A percentile compares a stretch with the other conserved stretches of the same genome.
These are phyloP conservation scores for Melopsittacus undulatus DNA, from an alignment of 2,797 vertebrate genomes.

Conservation along the genomic window DNA sequence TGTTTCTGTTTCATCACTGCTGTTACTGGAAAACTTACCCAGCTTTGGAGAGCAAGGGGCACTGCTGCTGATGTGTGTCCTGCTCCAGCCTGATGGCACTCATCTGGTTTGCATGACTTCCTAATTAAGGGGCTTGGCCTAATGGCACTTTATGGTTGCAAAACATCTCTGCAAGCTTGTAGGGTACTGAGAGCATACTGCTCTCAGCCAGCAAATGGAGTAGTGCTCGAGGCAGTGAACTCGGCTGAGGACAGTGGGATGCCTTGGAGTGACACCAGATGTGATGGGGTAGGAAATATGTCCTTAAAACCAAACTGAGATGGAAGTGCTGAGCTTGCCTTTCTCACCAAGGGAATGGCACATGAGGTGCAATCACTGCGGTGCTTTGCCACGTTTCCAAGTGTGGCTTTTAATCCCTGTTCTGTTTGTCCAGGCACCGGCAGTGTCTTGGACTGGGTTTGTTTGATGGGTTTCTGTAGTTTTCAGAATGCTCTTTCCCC, in stretches of 20 bases:
- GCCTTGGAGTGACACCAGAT: background rate
- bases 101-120: background rate
- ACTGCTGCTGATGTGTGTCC: background rate
- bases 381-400: background rate
- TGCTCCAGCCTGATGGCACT: background rate
- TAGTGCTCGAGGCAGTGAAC: background rate
- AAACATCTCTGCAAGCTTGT: background rate
- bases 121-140: background rate
- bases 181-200: background rate
- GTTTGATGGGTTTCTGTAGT: background rate
- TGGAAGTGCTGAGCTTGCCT: background rate
- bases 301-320: background rate
- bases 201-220: background rate
- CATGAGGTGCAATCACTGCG: rapidly evolving
- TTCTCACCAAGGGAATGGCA: background rate
- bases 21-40: background rate
- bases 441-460: background rate
- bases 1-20: background rate
- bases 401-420: background rate
- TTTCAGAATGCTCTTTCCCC: background rate
- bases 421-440: background rate
- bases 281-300: background rate
- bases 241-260: background rate
- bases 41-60: rapidly evolving
- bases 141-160: background rate